Evolutionary conservation across 2,888 invertebrate species (phyloP).

Genomic region (Tricholauxania praeusta): DNA sequence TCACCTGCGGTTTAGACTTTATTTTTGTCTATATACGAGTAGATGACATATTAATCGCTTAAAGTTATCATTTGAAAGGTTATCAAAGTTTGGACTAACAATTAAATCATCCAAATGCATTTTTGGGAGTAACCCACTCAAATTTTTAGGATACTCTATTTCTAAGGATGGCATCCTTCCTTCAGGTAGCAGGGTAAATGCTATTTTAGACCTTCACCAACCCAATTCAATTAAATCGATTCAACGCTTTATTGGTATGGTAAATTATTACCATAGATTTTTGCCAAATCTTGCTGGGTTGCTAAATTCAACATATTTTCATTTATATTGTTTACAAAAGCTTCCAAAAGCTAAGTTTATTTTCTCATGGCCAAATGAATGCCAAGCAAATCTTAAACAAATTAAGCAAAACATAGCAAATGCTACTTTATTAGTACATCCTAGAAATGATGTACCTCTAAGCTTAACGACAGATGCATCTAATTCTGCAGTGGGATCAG

Average conservation of each 20-base stretch:
- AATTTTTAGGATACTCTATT: slow-evolving; percentile 19
- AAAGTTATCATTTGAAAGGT: no score
- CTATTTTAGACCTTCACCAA: background rate
- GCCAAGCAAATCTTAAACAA: no score
- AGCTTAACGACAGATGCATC: background rate
- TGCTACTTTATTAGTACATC: no score
- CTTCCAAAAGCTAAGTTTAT: no score
- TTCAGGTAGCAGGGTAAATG: no score
- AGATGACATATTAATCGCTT: no score
- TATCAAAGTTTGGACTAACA: no score
- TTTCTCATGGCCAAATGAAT: no score
- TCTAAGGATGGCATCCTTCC: slow-evolving; percentile 8
- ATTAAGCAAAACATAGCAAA: no score
- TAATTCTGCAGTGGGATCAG: background rate
- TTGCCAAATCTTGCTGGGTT: background rate
- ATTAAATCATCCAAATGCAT: no score
- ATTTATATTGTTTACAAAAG: no score
- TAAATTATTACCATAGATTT: slow-evolving; percentile 4
- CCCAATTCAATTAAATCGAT: background rate
- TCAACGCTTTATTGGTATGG: background rate
- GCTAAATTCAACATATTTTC: background rate
- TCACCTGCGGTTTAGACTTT: slow-evolving; percentile 50
- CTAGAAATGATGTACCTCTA: no score
- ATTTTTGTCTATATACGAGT: slow-evolving; percentile 52
- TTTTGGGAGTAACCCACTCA: slow-evolving; percentile 16